Conservation (phyloP, 2,797 vertebrate genomes). For the Ceyx erithaca region DNA sequence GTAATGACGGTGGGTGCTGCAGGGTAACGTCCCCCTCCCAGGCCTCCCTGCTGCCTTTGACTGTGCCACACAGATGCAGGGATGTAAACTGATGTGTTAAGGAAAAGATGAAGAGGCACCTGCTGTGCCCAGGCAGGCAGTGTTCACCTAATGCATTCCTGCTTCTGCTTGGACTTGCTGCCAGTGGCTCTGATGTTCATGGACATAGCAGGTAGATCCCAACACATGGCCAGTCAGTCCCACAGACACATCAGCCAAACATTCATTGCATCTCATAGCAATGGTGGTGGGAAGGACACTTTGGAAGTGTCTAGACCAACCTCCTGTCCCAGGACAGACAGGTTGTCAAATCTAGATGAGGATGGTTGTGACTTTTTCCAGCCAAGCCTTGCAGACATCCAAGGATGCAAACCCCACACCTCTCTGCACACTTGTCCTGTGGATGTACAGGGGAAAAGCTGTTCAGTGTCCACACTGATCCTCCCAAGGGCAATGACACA, state of each 20-base stretch:
- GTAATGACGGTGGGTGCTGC: fast-evolving
- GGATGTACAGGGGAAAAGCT: fast-evolving
- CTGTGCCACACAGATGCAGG: neutral
- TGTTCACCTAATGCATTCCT: neutral
- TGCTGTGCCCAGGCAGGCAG: neutral
- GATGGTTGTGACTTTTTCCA: neutral
- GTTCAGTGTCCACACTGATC: neutral
- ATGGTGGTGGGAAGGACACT: neutral
- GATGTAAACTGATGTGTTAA: neutral
- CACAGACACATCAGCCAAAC: neutral
- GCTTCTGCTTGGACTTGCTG: neutral
- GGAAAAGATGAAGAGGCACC: neutral
- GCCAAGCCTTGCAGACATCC: neutral
- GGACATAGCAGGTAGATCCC: neutral
- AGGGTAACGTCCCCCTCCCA: fast-evolving
- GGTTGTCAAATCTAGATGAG: neutral
- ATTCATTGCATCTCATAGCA: fast-evolving
- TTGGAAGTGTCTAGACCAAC: neutral
- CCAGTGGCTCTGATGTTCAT: neutral
- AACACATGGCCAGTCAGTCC: fast-evolving
- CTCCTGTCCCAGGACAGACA: neutral
- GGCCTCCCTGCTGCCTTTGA: neutral
- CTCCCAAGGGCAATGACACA: neutral
- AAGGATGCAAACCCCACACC: neutral
- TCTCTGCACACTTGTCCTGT: fast-evolving